Conservation (phyloP, 2,888 invertebrate genomes). For the Galerucella calmariensis region DNA sequence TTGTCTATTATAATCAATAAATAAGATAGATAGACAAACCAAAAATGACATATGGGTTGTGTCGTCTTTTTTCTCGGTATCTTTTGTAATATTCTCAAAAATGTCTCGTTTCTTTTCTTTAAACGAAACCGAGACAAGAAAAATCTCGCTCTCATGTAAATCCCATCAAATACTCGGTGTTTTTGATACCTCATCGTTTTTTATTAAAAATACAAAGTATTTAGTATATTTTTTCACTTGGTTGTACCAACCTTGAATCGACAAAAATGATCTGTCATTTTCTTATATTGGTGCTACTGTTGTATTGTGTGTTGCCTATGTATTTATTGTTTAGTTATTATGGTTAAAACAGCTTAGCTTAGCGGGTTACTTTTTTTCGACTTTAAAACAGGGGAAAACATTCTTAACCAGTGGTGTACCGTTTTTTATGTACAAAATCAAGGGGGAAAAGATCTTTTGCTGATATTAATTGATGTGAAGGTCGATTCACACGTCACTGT, state of each 20-base stretch:
- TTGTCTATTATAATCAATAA: too few species aligned
- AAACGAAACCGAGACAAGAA: too few species aligned
- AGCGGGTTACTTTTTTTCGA: constrained; percentile 21
- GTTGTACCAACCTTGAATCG: constrained; percentile 7
- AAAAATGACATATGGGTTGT: too few species aligned
- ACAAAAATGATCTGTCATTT: constrained; percentile 2
- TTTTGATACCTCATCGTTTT: constrained; percentile 2
- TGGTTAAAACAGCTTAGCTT: constrained; percentile 19
- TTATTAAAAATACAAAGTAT: neutral
- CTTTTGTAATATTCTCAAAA: too few species aligned
- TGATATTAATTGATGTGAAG: constrained; percentile 4
- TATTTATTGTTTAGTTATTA: constrained; percentile 35
- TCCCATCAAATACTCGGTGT: too few species aligned
- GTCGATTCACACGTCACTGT: constrained; percentile 22
- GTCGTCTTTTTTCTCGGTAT: too few species aligned
- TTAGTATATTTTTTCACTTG: neutral
- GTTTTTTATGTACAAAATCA: too few species aligned
- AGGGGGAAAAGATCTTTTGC: too few species aligned
- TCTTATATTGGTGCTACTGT: constrained; percentile 13
- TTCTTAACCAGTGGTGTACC: too few species aligned
- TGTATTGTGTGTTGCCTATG: constrained; percentile 22
- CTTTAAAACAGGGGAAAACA: neutral
- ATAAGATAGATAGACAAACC: too few species aligned
- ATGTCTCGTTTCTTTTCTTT: too few species aligned
- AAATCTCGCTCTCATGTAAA: too few species aligned